These are phyloP conservation scores for Eulemur mongoz DNA, from an alignment of 2,797 vertebrate genomes.

Conservation along the genomic window DNA sequence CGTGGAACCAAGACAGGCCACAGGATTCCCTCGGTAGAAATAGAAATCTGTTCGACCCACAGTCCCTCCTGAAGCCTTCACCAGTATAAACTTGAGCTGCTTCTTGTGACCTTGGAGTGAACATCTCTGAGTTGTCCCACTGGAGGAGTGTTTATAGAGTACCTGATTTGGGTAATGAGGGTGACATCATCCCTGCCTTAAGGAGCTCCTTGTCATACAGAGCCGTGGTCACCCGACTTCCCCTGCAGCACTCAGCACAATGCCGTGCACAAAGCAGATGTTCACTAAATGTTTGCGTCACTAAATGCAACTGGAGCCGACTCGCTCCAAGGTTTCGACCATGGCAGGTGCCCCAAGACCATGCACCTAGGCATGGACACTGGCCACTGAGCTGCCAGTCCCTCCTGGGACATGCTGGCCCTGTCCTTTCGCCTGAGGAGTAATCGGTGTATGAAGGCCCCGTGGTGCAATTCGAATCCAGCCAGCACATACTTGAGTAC, in stretches of 20 bases:
- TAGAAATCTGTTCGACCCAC: background rate
- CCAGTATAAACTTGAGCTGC: background rate
- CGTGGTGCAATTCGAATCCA: background rate
- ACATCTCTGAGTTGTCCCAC: background rate
- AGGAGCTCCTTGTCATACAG: background rate
- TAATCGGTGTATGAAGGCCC: accelerated
- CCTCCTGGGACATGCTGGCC: background rate
- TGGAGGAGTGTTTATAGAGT: background rate
- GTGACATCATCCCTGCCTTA: background rate
- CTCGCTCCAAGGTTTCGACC: accelerated
- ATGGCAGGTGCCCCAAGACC: background rate
- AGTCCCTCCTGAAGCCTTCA: background rate
- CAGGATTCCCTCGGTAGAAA: background rate
- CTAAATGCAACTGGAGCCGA: background rate
- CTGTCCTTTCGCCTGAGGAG: background rate
- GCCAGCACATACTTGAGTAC: background rate
- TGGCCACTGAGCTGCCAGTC: background rate
- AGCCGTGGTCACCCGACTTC: accelerated
- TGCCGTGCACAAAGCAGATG: background rate
- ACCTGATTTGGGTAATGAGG: background rate
- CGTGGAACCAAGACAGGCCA: background rate
- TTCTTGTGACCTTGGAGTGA: background rate
- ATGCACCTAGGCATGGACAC: accelerated
- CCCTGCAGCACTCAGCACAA: accelerated
- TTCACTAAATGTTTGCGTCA: accelerated